A percentile compares a stretch with the other conserved stretches of the same genome.
Evolutionary conservation across 2,888 invertebrate genomes (phyloP).

Genomic region (Amphipoea lucens): DNA sequence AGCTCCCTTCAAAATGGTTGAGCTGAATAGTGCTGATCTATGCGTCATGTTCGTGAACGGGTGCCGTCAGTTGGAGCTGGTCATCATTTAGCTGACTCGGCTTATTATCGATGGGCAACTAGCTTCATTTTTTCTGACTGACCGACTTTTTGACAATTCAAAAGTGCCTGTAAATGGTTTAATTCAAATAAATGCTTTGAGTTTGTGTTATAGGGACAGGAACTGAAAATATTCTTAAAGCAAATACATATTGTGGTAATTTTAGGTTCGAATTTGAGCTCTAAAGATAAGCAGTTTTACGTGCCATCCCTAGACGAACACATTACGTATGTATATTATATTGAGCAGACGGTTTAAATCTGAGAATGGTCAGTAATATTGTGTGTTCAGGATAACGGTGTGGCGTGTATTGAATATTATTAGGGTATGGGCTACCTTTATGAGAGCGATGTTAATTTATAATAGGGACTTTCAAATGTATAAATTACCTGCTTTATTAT

Average conservation of each 20-base stretch:
- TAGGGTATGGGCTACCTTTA: background rate
- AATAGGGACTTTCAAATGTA: slow-evolving; percentile 17
- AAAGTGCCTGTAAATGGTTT: too few relatives aligned
- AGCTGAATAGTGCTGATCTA: too few relatives aligned
- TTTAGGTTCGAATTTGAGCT: background rate
- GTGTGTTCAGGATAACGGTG: slow-evolving; percentile 34
- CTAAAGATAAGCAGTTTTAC: background rate
- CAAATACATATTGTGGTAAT: background rate
- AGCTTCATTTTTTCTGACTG: too few relatives aligned
- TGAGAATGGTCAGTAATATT: slow-evolving; percentile 12
- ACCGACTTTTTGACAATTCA: too few relatives aligned
- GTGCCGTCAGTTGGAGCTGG: too few relatives aligned
- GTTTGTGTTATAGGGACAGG: background rate
- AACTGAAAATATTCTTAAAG: background rate
- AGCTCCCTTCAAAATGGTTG: too few relatives aligned
- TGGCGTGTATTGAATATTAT: slow-evolving; percentile 2
- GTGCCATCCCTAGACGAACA: background rate
- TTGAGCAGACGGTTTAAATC: background rate
- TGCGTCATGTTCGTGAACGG: too few relatives aligned
- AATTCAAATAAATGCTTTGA: too few relatives aligned
- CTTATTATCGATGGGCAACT: too few relatives aligned
- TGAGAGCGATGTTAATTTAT: slow-evolving; percentile 18
- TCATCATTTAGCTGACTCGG: too few relatives aligned
- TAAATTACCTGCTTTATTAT: background rate
- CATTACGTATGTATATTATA: background rate